Evolutionary conservation across 2,888 invertebrate species (phyloP).

Genomic region (Coenonympha arcania): DNA sequence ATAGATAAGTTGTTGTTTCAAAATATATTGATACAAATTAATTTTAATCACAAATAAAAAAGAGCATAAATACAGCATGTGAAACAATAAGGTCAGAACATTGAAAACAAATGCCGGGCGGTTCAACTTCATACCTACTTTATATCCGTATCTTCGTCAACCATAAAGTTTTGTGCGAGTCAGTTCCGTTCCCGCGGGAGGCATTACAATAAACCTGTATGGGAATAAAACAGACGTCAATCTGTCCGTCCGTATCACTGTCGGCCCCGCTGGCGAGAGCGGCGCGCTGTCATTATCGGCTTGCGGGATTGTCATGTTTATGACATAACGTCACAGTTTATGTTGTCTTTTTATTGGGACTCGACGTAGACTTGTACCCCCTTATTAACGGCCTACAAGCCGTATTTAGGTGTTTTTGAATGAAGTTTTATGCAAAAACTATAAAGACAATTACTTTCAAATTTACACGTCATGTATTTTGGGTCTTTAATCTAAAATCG

Average conservation of each 20-base stretch:
- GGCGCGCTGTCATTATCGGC: background rate
- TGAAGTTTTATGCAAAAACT: no score
- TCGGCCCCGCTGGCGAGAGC: background rate
- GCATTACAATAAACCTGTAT: conserved; percentile 12
- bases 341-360: background rate
- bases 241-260: background rate
- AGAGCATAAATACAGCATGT: no score
- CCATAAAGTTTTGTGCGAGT: conserved; percentile 9
- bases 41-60: no score
- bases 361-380: no score
- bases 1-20: no score
- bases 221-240: conserved; percentile 9
- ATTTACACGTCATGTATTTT: no score
- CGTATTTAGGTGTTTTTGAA: no score
- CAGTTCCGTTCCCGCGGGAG: conserved; percentile 8
- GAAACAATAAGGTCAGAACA: background rate
- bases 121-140: no score
- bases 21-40: no score
- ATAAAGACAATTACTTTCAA: no score
- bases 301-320: background rate
- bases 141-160: conserved; percentile 1
- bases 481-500: no score
- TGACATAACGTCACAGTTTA: background rate
- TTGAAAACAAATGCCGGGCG: background rate
- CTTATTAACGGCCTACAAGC: no score